Conservation (phyloP, 2,888 invertebrate genomes). For the Drosophila phalerata region DNA sequence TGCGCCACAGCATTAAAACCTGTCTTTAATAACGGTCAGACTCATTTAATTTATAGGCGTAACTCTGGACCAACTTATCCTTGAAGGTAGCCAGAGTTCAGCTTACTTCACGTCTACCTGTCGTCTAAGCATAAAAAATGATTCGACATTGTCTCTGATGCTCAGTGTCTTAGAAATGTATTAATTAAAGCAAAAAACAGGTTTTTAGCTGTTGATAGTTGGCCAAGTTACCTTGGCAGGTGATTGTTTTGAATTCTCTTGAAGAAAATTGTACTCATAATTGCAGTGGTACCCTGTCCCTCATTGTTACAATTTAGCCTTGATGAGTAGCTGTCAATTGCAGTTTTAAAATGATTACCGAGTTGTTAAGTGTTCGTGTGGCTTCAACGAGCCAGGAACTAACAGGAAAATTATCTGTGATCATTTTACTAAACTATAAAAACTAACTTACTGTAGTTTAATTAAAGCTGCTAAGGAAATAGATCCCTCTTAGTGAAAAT, state of each 20-base stretch:
- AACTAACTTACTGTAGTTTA: background rate
- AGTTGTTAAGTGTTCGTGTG: constrained; percentile 47
- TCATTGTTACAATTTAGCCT: constrained; percentile 59
- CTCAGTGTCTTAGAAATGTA: constrained; percentile 58
- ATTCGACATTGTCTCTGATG: constrained; percentile 48
- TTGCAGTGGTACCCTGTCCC: constrained; percentile 65
- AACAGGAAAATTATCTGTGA: constrained; percentile 3
- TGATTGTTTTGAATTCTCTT: constrained; percentile 37
- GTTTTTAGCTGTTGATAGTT: constrained; percentile 26
- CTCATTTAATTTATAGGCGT: constrained; percentile 68
- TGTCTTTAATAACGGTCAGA: constrained; percentile 74
- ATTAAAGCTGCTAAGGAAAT: background rate
- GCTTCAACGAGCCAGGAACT: background rate
- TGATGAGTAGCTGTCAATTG: constrained; percentile 64
- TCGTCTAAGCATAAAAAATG: constrained; percentile 54
- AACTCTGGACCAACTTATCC: constrained; percentile 61
- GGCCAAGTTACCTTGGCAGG: constrained; percentile 34
- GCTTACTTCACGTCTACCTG: constrained; percentile 29
- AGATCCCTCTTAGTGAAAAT: no score
- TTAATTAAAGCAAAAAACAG: constrained; percentile 66
- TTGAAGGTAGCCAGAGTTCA: constrained; percentile 33
- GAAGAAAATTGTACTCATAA: constrained; percentile 52
- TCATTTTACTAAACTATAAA: background rate
- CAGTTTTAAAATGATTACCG: constrained; percentile 35
- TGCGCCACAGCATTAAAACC: constrained; percentile 49